Percentiles rank a stretch among this genome's conserved stretches.
phyloP scores from a whole-genome alignment of 1,140 invertebrate species.

The Diorhabda sublineata region DNA sequence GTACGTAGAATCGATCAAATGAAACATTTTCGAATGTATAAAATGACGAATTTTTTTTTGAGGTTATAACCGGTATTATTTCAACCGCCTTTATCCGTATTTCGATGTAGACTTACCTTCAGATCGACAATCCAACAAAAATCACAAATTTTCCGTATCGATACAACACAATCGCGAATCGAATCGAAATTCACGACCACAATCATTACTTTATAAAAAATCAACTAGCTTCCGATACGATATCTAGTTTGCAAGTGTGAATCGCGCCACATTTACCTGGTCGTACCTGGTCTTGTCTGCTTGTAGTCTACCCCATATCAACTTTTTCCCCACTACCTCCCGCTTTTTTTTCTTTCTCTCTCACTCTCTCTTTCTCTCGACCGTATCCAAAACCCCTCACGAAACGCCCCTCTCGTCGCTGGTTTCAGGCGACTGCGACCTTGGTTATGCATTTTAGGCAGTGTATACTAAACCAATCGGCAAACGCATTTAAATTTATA shows the following conservation, averaged over 20 bases:
- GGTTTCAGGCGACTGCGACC: background rate
- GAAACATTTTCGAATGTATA: no score
- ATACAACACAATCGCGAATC: background rate
- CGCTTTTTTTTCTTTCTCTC: background rate
- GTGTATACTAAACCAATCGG: background rate
- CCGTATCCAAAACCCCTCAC: conserved; percentile 5
- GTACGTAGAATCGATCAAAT: no score
- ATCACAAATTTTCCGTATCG: no score
- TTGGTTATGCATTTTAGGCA: conserved; percentile 6
- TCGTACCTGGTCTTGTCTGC: conserved; percentile 18
- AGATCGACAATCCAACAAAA: no score
- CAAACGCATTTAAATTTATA: no score
- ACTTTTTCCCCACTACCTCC: background rate
- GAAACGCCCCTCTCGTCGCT: conserved; percentile 5
- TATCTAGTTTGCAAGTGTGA: conserved; percentile 15
- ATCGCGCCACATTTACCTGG: conserved; percentile 11
- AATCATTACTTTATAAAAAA: conserved; percentile 3
- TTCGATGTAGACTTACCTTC: no score
- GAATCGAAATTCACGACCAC: conserved; percentile 7
- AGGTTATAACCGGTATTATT: no score
- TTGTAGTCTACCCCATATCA: conserved; percentile 8
- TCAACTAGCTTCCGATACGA: conserved; percentile 2
- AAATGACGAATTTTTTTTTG: no score
- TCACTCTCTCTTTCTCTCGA: conserved; percentile 1
- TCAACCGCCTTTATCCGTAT: no score